Evolutionary conservation across 1,140 invertebrate genomes (phyloP).

Genomic region (Drosophila asahinai): DNA sequence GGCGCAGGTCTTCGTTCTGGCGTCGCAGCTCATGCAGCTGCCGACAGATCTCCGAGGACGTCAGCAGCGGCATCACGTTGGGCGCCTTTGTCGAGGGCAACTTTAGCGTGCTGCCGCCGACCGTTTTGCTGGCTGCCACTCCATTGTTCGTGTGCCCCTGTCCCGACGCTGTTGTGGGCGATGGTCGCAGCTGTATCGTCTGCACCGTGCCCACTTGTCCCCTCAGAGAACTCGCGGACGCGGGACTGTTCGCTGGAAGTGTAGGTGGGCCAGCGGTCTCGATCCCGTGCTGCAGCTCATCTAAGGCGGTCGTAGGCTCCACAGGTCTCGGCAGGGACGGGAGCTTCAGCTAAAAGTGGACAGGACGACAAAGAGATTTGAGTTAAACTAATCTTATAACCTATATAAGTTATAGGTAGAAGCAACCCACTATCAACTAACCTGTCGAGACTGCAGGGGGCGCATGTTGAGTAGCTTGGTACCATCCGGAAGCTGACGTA

Average conservation of each 20-base stretch:
- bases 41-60: conserved; percentile 75
- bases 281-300: conserved; percentile 51
- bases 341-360: conserved; percentile 50
- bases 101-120: conserved; percentile 22
- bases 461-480: conserved; percentile 75
- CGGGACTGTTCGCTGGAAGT: conserved; percentile 17
- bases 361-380: not conserved
- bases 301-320: conserved; percentile 20
- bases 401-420: not conserved
- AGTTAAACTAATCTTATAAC: not conserved
- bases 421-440: conserved; percentile 15
- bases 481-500: conserved; percentile 70
- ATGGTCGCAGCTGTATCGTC: conserved; percentile 65
- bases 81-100: conserved; percentile 35
- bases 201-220: conserved; percentile 73
- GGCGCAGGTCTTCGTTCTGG: conserved; percentile 77
- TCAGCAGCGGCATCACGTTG: conserved; percentile 72
- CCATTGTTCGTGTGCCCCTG: conserved; percentile 47
- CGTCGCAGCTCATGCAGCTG: conserved; percentile 75
- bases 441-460: conserved; percentile 67
- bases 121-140: conserved; percentile 25
- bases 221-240: conserved; percentile 45
- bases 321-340: conserved; percentile 31
- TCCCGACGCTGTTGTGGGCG: conserved; percentile 32
- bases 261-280: conserved; percentile 16